phyloP scores from a whole-genome alignment of 2,888 invertebrate genomes.

The Lepas anatifera region DNA sequence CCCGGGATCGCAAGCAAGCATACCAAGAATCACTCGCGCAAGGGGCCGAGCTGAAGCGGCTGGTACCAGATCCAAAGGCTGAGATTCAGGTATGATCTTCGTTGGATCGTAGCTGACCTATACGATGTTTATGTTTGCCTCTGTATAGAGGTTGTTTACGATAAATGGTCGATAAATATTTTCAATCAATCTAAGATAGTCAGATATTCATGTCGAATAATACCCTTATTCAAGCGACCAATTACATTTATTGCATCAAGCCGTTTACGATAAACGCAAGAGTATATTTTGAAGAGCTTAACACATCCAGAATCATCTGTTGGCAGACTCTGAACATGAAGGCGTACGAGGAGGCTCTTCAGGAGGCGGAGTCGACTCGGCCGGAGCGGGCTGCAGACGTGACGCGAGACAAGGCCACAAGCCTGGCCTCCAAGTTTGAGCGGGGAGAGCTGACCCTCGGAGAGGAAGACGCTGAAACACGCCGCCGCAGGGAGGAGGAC shows the following conservation, averaged over 20 bases:
- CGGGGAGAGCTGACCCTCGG: constrained; percentile 17
- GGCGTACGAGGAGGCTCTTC: constrained; percentile 79
- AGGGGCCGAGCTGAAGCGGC: not conserved
- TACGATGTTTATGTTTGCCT: too few relatives aligned
- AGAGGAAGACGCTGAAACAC: constrained; percentile 12
- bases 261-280: too few relatives aligned
- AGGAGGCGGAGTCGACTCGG: constrained; percentile 12
- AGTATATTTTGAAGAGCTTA: too few relatives aligned
- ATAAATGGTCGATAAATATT: too few relatives aligned
- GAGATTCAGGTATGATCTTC: constrained; percentile 2
- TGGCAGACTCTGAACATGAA: constrained; percentile 72
- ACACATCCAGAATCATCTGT: too few relatives aligned
- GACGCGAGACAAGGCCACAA: constrained; percentile 18
- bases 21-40: not conserved
- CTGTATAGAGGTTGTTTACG: too few relatives aligned
- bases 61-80: not conserved
- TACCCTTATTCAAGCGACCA: too few relatives aligned
- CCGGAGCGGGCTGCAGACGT: not conserved
- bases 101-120: too few relatives aligned
- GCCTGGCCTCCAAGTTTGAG: constrained; percentile 22
- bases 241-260: too few relatives aligned
- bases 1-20: not conserved
- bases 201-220: too few relatives aligned
- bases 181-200: too few relatives aligned
- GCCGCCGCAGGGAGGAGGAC: constrained; percentile 19